Evolutionary conservation across 2,797 vertebrate species (phyloP).

Genomic region (Iguana delicatissima): DNA sequence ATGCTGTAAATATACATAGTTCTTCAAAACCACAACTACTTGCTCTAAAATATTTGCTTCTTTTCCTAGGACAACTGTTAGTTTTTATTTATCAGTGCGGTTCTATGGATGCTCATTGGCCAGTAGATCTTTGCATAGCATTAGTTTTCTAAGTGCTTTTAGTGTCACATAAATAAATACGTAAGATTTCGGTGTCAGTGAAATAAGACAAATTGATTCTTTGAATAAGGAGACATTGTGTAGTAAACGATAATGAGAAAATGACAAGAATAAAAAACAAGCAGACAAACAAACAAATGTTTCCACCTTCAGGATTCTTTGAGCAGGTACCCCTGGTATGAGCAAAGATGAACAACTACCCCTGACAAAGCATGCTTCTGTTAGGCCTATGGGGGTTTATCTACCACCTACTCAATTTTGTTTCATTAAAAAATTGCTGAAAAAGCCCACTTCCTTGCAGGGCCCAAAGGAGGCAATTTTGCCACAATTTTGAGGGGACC

Average conservation of each 20-base stretch:
- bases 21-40: constrained; percentile 22
- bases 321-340: too few relatives aligned
- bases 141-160: not conserved
- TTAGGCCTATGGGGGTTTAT: too few relatives aligned
- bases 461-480: too few relatives aligned
- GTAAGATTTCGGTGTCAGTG: not conserved
- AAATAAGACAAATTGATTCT: not conserved
- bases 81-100: not conserved
- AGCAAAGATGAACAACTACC: too few relatives aligned
- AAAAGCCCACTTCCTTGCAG: too few relatives aligned
- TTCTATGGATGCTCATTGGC: not conserved
- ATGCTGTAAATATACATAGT: not conserved
- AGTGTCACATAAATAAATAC: not conserved
- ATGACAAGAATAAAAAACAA: not conserved
- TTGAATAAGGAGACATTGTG: not conserved
- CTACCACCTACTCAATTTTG: too few relatives aligned
- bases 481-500: too few relatives aligned
- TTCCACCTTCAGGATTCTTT: too few relatives aligned
- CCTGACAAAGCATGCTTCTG: too few relatives aligned
- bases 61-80: not conserved
- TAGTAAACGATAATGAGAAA: not conserved
- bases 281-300: too few relatives aligned
- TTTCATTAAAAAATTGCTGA: too few relatives aligned
- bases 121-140: not conserved
- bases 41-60: constrained; percentile 4